phyloP scores from a whole-genome alignment of 2,888 invertebrate species.

The Agrotis exclamationis region DNA sequence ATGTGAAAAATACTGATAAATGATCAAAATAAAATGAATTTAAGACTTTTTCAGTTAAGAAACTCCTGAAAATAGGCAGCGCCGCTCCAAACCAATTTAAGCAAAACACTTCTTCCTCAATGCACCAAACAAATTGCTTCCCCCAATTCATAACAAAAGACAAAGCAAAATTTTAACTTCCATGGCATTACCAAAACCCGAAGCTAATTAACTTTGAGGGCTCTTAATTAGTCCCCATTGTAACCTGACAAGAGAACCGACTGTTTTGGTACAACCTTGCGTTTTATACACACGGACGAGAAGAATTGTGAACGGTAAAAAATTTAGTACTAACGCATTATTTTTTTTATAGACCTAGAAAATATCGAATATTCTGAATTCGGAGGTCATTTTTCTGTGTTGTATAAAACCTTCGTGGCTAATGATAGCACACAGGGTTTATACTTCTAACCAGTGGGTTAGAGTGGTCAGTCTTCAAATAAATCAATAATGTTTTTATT shows the following conservation, averaged over 20 bases:
- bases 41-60: neutral
- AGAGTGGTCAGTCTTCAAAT: too few relatives aligned
- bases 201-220: constrained; percentile 85
- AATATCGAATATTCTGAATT: too few relatives aligned
- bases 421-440: too few relatives aligned
- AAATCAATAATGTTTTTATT: too few relatives aligned
- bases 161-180: constrained; percentile 79
- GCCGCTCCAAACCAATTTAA: constrained; percentile 21
- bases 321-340: too few relatives aligned
- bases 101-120: constrained; percentile 26
- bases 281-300: constrained; percentile 74
- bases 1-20: too few relatives aligned
- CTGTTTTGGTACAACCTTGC: constrained; percentile 81
- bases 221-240: constrained; percentile 90
- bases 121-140: constrained; percentile 66
- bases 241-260: constrained; percentile 86
- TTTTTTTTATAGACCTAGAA: too few relatives aligned
- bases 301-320: constrained; percentile 13
- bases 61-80: neutral
- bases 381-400: too few relatives aligned
- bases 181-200: constrained; percentile 79
- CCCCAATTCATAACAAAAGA: constrained; percentile 71
- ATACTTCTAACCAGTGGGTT: too few relatives aligned
- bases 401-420: too few relatives aligned
- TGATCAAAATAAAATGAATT: too few relatives aligned